Percentiles rank a stretch among this genome's conserved stretches.
These are phyloP conservation scores for Achlya flavicornis DNA, from an alignment of 2,888 invertebrate species.

Conservation along the genomic window DNA sequence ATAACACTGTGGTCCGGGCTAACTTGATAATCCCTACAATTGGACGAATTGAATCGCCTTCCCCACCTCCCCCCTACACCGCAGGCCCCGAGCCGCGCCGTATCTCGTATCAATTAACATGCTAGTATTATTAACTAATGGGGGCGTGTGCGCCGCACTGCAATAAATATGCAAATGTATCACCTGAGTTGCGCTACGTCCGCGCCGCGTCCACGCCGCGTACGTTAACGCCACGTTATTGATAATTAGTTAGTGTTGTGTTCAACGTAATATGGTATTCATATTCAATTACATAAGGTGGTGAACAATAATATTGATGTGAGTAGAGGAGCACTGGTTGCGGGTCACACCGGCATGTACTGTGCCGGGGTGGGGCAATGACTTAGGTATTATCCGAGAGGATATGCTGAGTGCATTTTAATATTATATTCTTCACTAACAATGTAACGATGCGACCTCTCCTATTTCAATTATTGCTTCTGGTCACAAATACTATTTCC, in stretches of 20 bases:
- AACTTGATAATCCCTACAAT: conserved; percentile 4
- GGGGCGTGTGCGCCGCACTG: neutral
- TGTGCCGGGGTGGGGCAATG: neutral
- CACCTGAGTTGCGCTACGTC: neutral
- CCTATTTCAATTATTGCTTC: too few relatives aligned
- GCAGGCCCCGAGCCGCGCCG: neutral
- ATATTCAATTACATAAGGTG: neutral
- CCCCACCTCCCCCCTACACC: neutral
- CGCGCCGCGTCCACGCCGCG: neutral
- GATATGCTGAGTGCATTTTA: too few relatives aligned
- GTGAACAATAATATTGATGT: neutral
- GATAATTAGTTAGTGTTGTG: conserved; percentile 1
- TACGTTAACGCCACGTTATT: neutral
- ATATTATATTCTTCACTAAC: too few relatives aligned
- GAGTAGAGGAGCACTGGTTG: neutral
- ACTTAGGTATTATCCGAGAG: too few relatives aligned
- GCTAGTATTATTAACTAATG: neutral
- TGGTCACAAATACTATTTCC: too few relatives aligned
- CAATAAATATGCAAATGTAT: conserved; percentile 5
- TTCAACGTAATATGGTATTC: neutral
- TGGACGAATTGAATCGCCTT: neutral
- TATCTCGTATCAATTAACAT: conserved; percentile 1
- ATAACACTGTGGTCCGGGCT: neutral
- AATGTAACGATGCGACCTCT: too few relatives aligned
- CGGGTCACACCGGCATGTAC: too few relatives aligned